Base-by-base conservation (phyloP, 2,888 invertebrate species). In the Elmis aenea region DNA sequence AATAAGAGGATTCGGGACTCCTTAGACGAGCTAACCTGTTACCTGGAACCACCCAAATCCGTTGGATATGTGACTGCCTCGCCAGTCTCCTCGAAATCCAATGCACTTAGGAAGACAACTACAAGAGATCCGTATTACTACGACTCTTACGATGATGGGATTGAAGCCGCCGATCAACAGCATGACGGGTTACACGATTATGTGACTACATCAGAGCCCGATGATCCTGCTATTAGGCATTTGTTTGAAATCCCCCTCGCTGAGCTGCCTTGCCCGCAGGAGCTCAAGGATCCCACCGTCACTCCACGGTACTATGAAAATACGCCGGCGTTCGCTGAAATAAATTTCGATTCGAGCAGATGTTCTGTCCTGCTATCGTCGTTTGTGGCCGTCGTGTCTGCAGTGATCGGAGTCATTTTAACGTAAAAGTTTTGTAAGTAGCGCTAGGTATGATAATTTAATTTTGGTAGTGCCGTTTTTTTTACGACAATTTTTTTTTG, bases 21-120 rank as follows among this genome's bases (percentile, higher is more conserved):
- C 16, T 70, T 88, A 31, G 83, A 85, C 54, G 75, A 79, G 42
- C 73, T 86, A 48, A 80, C 79, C 38, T 88, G 87, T 65, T 76
- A 76, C 62, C 71, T 82, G 66, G 82, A 79, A 55, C 64, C 46
- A 26, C 31, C 33, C 23, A 33, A 36, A 4, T 26, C 27, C 13
- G 21, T 24, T 5, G 33, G 26, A 16, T 24, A 14, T 13, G 37
- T 35, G 3, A 24, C 34, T 10, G 31, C 35, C 4, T 36, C 42
- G 15, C 29, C 33, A 13, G 36, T 26, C 20, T 38, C 33, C 5
- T 29, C 42, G n/a, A 37, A 38, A 21, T 28, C 39, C 12, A 34
- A 41, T 20, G 33, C 38, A 24, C 35, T 28, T 34, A 44, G 42
- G 36, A 49, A 47, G 43, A 39, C 41, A 31, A 45, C 51, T 29